Percentiles rank a stretch among this genome's conserved stretches.
These are phyloP conservation scores for Cosmia trapezina DNA, from an alignment of 2,888 invertebrate species.

Conservation along the genomic window DNA sequence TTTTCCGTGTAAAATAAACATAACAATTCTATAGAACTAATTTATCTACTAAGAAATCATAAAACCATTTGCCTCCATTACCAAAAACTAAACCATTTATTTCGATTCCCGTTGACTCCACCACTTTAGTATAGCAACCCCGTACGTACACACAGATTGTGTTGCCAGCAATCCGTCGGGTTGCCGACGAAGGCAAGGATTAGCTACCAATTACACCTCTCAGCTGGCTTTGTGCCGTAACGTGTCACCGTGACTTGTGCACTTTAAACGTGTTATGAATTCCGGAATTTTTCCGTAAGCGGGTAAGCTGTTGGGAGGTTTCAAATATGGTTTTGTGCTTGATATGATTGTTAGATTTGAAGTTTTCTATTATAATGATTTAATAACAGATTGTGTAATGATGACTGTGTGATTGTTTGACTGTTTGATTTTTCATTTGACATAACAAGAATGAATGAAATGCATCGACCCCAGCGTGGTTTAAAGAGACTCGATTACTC, in stretches of 20 bases:
- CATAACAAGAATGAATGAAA: too few relatives aligned
- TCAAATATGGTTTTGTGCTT: conserved; percentile 12
- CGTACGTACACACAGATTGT: conserved; percentile 41
- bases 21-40: background rate
- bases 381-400: too few relatives aligned
- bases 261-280: conserved; percentile 70
- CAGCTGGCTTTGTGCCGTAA: conserved; percentile 70
- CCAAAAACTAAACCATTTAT: conserved; percentile 14
- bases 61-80: background rate
- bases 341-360: background rate
- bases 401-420: too few relatives aligned
- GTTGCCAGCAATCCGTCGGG: conserved; percentile 70
- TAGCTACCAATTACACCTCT: conserved; percentile 85
- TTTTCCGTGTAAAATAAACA: background rate
- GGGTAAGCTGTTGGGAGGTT: conserved; percentile 1
- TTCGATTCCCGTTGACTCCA: conserved; percentile 22
- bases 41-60: background rate
- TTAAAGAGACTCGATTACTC: too few relatives aligned
- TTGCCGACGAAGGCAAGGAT: conserved; percentile 79
- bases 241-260: conserved; percentile 67
- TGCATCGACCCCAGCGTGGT: too few relatives aligned
- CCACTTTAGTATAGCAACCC: conserved; percentile 43
- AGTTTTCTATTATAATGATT: too few relatives aligned
- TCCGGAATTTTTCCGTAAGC: conserved; percentile 48
- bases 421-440: too few relatives aligned